Evolutionary conservation across 2,113 vertebrate genomes (phyloP).

Genomic region (Prietella phreatophila): DNA sequence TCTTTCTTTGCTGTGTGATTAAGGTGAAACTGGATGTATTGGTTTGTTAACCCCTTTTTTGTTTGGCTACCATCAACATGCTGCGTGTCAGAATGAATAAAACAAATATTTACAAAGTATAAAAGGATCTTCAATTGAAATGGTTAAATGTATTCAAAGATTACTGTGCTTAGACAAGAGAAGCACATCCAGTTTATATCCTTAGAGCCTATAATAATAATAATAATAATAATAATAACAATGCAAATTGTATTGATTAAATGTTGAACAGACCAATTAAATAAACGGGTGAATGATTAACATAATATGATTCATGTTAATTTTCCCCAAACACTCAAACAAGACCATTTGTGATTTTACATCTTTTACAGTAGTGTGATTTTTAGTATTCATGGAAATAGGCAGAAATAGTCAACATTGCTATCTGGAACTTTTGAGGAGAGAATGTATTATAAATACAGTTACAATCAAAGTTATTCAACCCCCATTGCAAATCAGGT

Average conservation of each 20-base stretch:
- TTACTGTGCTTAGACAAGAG: too few relatives aligned
- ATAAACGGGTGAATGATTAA: neutral
- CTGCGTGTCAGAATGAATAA: neutral
- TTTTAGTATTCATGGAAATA: neutral
- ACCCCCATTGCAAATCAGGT: too few relatives aligned
- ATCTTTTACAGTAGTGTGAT: neutral
- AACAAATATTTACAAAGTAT: neutral
- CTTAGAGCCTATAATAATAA: neutral
- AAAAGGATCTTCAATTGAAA: neutral
- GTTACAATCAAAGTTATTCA: too few relatives aligned
- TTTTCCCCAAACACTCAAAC: neutral
- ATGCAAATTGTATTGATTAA: neutral
- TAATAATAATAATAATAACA: neutral
- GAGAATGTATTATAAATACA: neutral
- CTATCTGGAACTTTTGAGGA: neutral
- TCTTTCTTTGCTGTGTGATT: neutral
- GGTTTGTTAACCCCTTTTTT: neutral
- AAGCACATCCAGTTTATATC: too few relatives aligned
- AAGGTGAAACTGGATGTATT: neutral
- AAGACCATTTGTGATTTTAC: neutral
- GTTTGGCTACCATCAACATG: neutral
- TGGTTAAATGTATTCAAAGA: neutral
- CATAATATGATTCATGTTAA: neutral
- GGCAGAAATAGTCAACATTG: neutral
- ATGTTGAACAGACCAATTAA: neutral